Conservation (phyloP, 2,888 invertebrate genomes). For the Microchrysa polita region DNA sequence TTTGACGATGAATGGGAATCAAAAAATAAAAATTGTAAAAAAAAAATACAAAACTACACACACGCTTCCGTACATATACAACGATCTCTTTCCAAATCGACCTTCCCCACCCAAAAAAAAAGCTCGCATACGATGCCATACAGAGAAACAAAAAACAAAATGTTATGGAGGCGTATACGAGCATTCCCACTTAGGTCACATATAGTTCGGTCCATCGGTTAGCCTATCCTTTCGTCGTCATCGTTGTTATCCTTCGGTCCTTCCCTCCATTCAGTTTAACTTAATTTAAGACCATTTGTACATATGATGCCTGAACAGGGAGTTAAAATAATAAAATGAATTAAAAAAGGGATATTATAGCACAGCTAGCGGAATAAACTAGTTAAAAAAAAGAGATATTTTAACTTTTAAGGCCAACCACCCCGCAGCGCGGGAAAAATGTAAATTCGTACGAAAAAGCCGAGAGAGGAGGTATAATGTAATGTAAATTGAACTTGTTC, state of each 20-base stretch:
- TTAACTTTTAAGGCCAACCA: slow-evolving; percentile 35
- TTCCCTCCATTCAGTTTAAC: slow-evolving; percentile 14
- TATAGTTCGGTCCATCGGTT: background rate
- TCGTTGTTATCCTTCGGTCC: too few relatives aligned
- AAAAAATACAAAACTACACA: background rate
- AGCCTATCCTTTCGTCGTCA: background rate
- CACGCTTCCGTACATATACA: slow-evolving; percentile 29
- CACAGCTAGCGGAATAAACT: background rate
- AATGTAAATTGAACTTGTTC: slow-evolving; percentile 41
- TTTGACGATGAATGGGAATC: background rate
- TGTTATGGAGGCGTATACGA: too few relatives aligned
- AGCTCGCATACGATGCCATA: too few relatives aligned
- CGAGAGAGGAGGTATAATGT: background rate
- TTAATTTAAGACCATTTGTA: slow-evolving; percentile 41
- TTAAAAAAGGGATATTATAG: slow-evolving; percentile 12
- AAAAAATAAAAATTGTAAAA: too few relatives aligned
- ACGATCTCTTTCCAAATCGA: background rate
- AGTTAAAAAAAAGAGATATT: slow-evolving; percentile 9
- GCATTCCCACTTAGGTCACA: background rate
- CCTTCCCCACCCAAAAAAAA: too few relatives aligned
- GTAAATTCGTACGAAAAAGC: slow-evolving; percentile 29
- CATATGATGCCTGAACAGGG: slow-evolving; percentile 42
- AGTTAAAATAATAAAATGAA: slow-evolving; percentile 22
- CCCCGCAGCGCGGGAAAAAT: background rate
- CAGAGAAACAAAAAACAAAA: background rate